phyloP scores from a whole-genome alignment of 2,113 vertebrate species.

The Progne subis region DNA sequence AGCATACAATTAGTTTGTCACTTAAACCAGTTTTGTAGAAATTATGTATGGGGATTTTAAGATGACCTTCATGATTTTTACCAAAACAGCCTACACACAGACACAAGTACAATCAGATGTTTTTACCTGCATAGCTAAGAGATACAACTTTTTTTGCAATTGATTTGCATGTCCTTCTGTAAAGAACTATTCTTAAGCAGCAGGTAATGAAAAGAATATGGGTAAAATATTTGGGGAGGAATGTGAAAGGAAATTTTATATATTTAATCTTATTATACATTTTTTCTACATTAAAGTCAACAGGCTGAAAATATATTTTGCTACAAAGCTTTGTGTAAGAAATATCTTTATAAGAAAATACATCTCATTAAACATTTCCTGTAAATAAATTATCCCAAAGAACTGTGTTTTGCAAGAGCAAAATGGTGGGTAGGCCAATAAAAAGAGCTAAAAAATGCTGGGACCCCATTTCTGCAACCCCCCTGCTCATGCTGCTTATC shows the following conservation, averaged over 20 bases:
- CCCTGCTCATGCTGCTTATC: neutral
- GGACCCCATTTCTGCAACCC: neutral
- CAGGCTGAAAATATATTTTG: slow-evolving; percentile 80
- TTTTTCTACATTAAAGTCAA: slow-evolving; percentile 80
- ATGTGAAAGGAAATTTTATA: slow-evolving; percentile 73
- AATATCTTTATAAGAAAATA: slow-evolving; percentile 85
- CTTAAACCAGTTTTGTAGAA: neutral
- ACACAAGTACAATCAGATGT: neutral
- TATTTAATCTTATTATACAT: slow-evolving; percentile 83
- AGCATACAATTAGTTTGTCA: neutral
- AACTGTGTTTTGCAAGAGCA: slow-evolving; percentile 61
- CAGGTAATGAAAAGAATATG: slow-evolving; percentile 32
- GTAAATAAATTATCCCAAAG: slow-evolving; percentile 83
- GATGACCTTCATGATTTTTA: neutral
- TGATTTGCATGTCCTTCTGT: neutral
- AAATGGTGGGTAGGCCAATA: slow-evolving; percentile 2
- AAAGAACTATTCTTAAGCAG: slow-evolving; percentile 19
- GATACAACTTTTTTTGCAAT: neutral
- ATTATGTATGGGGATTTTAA: neutral
- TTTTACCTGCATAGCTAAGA: neutral
- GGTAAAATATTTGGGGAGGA: slow-evolving; percentile 22
- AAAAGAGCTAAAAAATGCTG: neutral
- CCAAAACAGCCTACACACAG: neutral
- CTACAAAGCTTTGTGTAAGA: slow-evolving; percentile 83
- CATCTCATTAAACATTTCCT: slow-evolving; percentile 83